Base-by-base conservation (phyloP, 2,113 vertebrate species). In the Aldabrachelys gigantea region DNA sequence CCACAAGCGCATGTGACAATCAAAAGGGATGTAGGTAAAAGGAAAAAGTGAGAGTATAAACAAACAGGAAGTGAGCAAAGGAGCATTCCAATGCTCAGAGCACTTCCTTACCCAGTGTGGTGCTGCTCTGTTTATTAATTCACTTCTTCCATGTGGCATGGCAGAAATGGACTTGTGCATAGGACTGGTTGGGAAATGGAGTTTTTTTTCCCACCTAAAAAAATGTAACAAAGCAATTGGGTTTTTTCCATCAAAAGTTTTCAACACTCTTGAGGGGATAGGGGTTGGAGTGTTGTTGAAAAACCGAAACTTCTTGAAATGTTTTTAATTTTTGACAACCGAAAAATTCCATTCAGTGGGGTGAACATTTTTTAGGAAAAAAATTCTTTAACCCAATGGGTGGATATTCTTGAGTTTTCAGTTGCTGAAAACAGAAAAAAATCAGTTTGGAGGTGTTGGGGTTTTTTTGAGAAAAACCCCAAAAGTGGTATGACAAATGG, bases 301-400 rank as follows among this genome's bases (percentile, higher is more conserved):
- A 76, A 76, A 38, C 72, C 22, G 6, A 76, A 76, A 12, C 21
- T 22, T 76, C 41, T 38, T 38, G 41, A 44, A 76, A 6, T 5
- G 72, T 44, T 44, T 44, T 69, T 17, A n/a, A 35, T 69, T 69
- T 19, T n/a, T 69, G 62, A 35, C 31, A 69, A 35, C 35, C 19
- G 62, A 35, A 69, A 69, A n/a, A 17, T n/a, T 69, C 62, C 35
- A n/a, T 92, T 91, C 86, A 91, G 89, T 93, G 3, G 0, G 2
- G 4, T 88, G 81, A 92, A 89, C 92, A 93, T 95, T 93, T 27
- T 92, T 94, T 95, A 94, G 95, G 95, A 85, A 75, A 95, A 92
- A 96, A 97, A 96, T 95, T 89, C 57, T 92, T 89, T 89, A 95
- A 94, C 93, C 91, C 83, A 94, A 86, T 88, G 75, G 90, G 82